Evolutionary conservation across 2,797 vertebrate species (phyloP).

Genomic region (Mus spretus): DNA sequence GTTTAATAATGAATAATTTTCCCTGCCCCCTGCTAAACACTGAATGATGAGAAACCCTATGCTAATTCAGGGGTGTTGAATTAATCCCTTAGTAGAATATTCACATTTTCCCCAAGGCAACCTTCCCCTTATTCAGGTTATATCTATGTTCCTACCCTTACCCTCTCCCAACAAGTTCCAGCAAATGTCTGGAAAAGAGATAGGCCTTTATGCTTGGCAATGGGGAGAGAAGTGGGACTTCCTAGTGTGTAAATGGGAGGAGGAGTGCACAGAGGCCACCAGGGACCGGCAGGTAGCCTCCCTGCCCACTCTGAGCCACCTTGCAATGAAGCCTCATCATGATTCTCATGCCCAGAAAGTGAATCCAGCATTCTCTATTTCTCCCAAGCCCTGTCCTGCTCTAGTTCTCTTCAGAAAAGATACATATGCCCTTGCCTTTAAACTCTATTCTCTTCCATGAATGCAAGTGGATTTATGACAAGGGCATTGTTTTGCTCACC

Average conservation of each 20-base stretch:
- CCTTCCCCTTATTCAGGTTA: background rate
- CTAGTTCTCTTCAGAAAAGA: constrained; percentile 41
- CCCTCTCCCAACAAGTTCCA: background rate
- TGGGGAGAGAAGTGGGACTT: background rate
- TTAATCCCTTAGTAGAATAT: constrained; percentile 62
- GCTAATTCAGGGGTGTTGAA: constrained; percentile 61
- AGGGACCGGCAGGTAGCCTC: background rate
- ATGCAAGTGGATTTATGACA: background rate
- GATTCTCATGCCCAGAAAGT: background rate
- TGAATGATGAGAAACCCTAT: constrained; percentile 73
- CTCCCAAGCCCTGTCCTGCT: background rate
- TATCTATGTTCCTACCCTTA: background rate
- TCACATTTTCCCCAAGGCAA: constrained; percentile 2
- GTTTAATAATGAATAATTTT: constrained; percentile 82
- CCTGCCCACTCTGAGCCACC: background rate
- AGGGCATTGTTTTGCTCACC: constrained; percentile 1
- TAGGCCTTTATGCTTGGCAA: background rate
- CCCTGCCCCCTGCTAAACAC: constrained; percentile 75
- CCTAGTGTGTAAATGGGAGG: background rate
- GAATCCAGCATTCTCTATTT: background rate
- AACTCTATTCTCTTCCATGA: background rate
- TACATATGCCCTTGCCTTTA: background rate
- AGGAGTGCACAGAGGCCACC: background rate
- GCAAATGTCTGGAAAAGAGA: constrained; percentile 1
- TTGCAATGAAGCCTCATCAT: background rate